Evolutionary conservation across 2,888 invertebrate genomes (phyloP).

Genomic region (Scrobipalpa costella): DNA sequence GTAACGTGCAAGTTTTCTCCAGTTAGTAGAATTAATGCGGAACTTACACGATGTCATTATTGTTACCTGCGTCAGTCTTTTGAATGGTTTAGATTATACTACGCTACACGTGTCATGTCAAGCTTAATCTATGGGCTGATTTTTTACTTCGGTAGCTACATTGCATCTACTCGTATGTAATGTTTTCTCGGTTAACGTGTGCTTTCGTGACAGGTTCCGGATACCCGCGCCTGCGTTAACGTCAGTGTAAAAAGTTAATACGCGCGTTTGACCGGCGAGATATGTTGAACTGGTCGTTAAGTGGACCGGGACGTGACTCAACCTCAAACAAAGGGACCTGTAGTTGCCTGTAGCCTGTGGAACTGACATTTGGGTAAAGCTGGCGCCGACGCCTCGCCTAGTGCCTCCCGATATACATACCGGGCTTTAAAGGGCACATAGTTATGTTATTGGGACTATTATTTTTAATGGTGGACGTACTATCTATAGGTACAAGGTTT

Average conservation of each 20-base stretch:
- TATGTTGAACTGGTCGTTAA: conserved; percentile 45
- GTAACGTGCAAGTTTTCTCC: not conserved
- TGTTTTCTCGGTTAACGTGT: conserved; percentile 30
- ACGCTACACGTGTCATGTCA: conserved; percentile 3
- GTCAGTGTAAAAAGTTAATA: conserved; percentile 48
- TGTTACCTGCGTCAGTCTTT: conserved; percentile 1
- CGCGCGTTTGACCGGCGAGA: conserved; percentile 47
- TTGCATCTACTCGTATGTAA: not conserved
- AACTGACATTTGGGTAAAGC: conserved; percentile 12
- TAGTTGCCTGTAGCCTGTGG: no score
- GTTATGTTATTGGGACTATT: conserved; percentile 2
- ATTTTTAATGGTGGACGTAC: not conserved
- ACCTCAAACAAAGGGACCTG: not conserved
- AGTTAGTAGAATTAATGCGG: conserved; percentile 3
- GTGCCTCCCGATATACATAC: not conserved
- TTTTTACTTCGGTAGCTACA: conserved; percentile 3
- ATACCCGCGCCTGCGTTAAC: conserved; percentile 40
- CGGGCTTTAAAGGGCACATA: conserved; percentile 9
- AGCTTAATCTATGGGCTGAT: not conserved
- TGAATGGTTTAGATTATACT: not conserved
- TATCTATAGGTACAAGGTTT: not conserved
- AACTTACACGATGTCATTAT: not conserved
- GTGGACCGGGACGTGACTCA: conserved; percentile 25
- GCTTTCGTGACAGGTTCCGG: conserved; percentile 37
- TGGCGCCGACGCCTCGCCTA: not conserved